Conservation (phyloP, 2,797 vertebrate species). For the Lacerta viridis region DNA sequence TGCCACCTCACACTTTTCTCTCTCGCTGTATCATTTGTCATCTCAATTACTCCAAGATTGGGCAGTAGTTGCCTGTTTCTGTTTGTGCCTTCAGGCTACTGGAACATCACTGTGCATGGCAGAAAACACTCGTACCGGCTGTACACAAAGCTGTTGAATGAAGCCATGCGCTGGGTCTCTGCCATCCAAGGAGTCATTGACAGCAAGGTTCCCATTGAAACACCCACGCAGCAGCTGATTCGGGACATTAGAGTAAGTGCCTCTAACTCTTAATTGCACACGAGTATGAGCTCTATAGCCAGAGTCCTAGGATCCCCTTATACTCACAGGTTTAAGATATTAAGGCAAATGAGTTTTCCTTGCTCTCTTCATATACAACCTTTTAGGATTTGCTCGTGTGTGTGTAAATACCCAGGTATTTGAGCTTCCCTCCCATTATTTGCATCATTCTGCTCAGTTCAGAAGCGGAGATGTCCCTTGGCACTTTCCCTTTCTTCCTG, state of each 20-base stretch:
- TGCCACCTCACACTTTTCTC: neutral
- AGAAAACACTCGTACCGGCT: conserved; percentile 93
- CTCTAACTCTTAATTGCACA: neutral
- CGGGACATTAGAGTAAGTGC: conserved; percentile 91
- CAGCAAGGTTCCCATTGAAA: conserved; percentile 93
- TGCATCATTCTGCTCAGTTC: neutral
- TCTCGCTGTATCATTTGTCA: neutral
- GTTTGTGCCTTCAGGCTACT: conserved; percentile 86
- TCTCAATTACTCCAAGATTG: neutral
- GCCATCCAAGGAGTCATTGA: conserved; percentile 93
- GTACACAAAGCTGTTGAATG: conserved; percentile 92
- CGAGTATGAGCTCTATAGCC: neutral
- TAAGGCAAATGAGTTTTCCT: neutral
- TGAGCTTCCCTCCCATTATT: neutral
- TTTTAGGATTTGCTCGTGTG: neutral
- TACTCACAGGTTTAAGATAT: neutral
- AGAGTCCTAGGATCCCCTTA: neutral
- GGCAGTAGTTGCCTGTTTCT: conserved; percentile 7
- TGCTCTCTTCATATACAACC: neutral
- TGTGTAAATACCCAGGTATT: neutral
- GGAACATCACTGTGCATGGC: conserved; percentile 92
- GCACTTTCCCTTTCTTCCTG: neutral
- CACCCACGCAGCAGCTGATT: conserved; percentile 94
- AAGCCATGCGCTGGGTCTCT: conserved; percentile 93
- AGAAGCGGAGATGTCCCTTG: neutral